A percentile compares a stretch with the other conserved stretches of the same genome.
Conservation (phyloP, 2,797 vertebrate genomes). For the Apodemus agrarius region DNA sequence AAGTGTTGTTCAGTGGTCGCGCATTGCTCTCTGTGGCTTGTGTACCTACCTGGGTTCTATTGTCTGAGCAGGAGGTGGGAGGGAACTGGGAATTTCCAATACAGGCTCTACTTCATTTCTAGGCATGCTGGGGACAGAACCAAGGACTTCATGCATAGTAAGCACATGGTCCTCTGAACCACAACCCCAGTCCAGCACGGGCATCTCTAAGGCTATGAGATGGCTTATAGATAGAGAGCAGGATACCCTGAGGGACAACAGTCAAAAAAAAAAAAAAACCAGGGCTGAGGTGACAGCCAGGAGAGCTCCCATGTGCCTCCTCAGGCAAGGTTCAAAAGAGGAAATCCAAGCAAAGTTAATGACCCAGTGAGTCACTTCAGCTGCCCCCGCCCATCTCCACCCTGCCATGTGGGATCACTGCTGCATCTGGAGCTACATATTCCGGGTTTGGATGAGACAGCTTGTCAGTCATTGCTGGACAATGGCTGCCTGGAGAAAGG, state of each 20-base stretch:
- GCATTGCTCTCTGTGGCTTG: background rate
- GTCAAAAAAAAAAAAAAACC: background rate
- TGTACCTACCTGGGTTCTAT: too few relatives aligned
- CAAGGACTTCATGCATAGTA: background rate
- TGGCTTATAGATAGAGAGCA: background rate
- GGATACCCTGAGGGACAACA: background rate
- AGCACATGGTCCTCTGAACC: background rate
- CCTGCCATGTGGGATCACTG: background rate
- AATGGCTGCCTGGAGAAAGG: background rate
- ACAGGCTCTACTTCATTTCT: background rate
- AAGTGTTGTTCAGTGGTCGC: background rate
- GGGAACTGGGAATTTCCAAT: background rate
- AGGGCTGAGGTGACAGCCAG: background rate
- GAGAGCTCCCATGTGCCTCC: rapidly evolving
- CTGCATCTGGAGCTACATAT: background rate
- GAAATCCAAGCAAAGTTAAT: background rate
- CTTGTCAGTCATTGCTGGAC: background rate
- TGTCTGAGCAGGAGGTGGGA: background rate
- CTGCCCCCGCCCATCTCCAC: background rate
- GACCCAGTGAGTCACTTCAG: background rate
- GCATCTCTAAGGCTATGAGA: background rate
- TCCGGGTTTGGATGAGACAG: background rate
- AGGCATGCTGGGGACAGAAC: background rate
- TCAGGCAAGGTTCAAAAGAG: background rate
- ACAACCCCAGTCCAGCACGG: background rate